phyloP scores from a whole-genome alignment of 2,888 invertebrate genomes.

The Hydropsyche betteni region DNA sequence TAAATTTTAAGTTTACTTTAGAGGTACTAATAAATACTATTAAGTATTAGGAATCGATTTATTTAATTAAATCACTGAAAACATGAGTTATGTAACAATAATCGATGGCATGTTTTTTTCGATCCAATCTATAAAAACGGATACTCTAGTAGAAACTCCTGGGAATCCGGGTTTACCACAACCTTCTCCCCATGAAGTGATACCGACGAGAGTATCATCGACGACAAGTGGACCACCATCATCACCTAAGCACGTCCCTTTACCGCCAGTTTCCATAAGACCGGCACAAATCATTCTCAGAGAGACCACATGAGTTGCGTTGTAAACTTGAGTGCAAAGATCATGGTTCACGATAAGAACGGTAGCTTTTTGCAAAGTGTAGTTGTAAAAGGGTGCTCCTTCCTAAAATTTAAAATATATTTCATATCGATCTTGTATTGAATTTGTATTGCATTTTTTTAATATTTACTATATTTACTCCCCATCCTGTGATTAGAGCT shows the following conservation, averaged over 20 bases:
- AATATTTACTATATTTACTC: conserved; percentile 47
- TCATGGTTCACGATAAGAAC: conserved; percentile 60
- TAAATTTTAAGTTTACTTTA: conserved; percentile 51
- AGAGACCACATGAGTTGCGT: conserved; percentile 56
- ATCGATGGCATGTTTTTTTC: conserved; percentile 10
- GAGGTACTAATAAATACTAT: conserved; percentile 51
- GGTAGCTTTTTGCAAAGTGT: conserved; percentile 58
- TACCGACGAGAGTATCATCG: conserved; percentile 61
- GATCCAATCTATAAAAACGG: conserved; percentile 59
- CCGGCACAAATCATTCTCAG: conserved; percentile 63
- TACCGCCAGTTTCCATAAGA: conserved; percentile 56
- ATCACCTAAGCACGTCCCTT: conserved; percentile 67
- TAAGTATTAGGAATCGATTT: too few species aligned
- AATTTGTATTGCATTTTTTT: too few species aligned
- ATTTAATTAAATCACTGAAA: too few species aligned
- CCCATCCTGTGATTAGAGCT: conserved; percentile 43
- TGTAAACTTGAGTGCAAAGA: conserved; percentile 59
- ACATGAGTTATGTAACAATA: background rate
- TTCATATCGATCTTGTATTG: too few species aligned
- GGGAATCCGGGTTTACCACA: conserved; percentile 65
- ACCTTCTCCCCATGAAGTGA: conserved; percentile 69
- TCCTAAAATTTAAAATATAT: conserved; percentile 47
- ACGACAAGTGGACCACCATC: conserved; percentile 69
- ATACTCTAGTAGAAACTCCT: conserved; percentile 68
- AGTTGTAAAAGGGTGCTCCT: conserved; percentile 55